Evolutionary conservation across 1,140 invertebrate genomes (phyloP).

Genomic region (Rhyacophila brunnea): DNA sequence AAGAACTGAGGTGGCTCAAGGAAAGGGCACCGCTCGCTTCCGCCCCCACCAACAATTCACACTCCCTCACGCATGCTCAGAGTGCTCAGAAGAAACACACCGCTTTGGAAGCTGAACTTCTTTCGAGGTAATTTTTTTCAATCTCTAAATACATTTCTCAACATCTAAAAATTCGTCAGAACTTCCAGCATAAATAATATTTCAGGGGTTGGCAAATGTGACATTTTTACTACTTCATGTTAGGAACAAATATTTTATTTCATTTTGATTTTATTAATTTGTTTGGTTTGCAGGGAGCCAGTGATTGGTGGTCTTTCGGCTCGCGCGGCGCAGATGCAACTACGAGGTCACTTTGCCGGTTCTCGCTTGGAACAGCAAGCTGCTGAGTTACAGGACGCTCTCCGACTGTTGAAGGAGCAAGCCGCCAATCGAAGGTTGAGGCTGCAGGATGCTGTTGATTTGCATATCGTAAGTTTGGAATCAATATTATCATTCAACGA

Average conservation of each 20-base stretch:
- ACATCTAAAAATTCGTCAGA: not conserved
- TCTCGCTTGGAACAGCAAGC: constrained; percentile 67
- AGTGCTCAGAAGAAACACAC: constrained; percentile 96
- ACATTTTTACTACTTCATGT: too few relatives aligned
- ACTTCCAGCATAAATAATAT: too few relatives aligned
- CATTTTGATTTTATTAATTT: too few relatives aligned
- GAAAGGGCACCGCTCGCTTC: constrained; percentile 85
- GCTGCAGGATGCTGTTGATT: constrained; percentile 80
- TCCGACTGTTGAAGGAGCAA: constrained; percentile 66
- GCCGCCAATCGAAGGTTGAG: constrained; percentile 69
- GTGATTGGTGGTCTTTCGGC: constrained; percentile 69
- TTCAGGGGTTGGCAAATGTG: too few relatives aligned
- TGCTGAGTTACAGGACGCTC: constrained; percentile 63
- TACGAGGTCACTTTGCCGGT: constrained; percentile 81
- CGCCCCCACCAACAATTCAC: constrained; percentile 64
- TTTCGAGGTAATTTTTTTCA: constrained; percentile 50
- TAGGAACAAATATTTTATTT: too few relatives aligned
- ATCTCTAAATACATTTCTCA: too few relatives aligned
- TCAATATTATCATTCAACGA: too few relatives aligned
- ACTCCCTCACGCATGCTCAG: constrained; percentile 86
- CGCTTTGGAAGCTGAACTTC: constrained; percentile 78
- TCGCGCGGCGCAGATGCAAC: constrained; percentile 74
- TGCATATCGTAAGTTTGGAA: constrained; percentile 66
- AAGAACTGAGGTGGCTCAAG: constrained; percentile 79
- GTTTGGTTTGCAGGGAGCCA: constrained; percentile 63